These are phyloP conservation scores for Montipora cactus DNA, from an alignment of 64 coral and sea anemone species.

Conservation along the genomic window DNA sequence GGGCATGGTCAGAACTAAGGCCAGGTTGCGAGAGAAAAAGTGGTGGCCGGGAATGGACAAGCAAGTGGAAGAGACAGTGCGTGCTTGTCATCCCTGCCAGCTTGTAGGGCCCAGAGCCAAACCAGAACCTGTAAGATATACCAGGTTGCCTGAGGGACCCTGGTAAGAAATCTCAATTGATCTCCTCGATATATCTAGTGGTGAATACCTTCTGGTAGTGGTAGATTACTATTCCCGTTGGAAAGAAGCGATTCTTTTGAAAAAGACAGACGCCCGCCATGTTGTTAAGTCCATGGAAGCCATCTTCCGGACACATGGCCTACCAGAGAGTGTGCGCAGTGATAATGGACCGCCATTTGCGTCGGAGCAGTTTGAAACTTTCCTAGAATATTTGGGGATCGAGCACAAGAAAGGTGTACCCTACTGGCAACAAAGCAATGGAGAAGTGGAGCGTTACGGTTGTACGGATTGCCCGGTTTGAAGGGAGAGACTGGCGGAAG, in stretches of 20 bases:
- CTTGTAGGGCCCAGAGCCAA: too few species aligned
- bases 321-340: neutral
- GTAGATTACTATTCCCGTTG: slow-evolving; percentile 34
- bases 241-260: neutral
- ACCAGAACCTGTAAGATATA: too few species aligned
- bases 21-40: too few species aligned
- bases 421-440: slow-evolving; percentile 60
- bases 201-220: slow-evolving; percentile 21
- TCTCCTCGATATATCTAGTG: too few species aligned
- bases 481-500: slow-evolving; percentile 55
- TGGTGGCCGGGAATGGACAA: too few species aligned
- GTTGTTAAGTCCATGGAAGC: neutral
- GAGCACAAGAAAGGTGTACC: too few species aligned
- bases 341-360: slow-evolving; percentile 34
- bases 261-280: neutral
- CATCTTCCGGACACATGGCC: neutral
- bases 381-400: slow-evolving; percentile 47
- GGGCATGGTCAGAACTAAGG: too few species aligned
- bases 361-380: slow-evolving; percentile 55
- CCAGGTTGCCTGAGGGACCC: too few species aligned
- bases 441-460: slow-evolving; percentile 65
- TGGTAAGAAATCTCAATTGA: too few species aligned
- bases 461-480: slow-evolving; percentile 56
- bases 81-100: too few species aligned
- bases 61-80: too few species aligned